Evolutionary conservation across 2,797 vertebrate genomes (phyloP), one percentile per base, ranked within the genome.

Genomic region (Botia almorhae): DNA sequence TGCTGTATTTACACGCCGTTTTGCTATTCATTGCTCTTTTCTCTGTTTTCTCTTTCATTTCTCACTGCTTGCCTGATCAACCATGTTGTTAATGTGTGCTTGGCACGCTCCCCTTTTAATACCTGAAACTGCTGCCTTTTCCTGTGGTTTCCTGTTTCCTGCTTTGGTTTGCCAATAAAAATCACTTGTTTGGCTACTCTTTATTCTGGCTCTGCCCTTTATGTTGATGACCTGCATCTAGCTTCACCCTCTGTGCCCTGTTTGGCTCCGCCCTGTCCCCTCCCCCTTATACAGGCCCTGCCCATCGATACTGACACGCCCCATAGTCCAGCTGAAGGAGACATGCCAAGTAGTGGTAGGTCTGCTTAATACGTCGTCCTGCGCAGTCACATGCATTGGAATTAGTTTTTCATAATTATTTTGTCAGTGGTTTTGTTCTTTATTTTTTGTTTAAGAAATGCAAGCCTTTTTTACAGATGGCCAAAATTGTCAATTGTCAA

Each of bases 241-340:
- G 96, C 95, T 92, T 93, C 94, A 81, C 92, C 95, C 92, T 95
- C 96, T 92, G 93, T 96, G 92, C 94, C 93, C 91, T 95, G 89
- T 90, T 92, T 95, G 90, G 94, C 95, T 91, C 94, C 94, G 92
- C 86, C 95, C 93, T 96, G 91, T 95, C 94, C 95, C 93, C 93
- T 91, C 92, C 94, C 94, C 92, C 94, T 95, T 93, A 94, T 95
- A 90, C 96, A 98, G 96, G 95, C 95, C 93, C 93, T 93, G 89
- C 94, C 93, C 94, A 91, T 92, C 91, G 93, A 90, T 94, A 96
- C 79, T 94, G 94, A 94, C 93, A 94, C 91, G 82, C 91, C 92
- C 92, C 91, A 91, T 96, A 93, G 94, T 92, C 95, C 93, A 85
- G 93, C 92, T 86, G 94, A 94, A 91, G 95, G 95, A 94, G 92